These are phyloP conservation scores for Neodiprion virginianus DNA, from an alignment of 1,140 invertebrate species.

Conservation along the genomic window DNA sequence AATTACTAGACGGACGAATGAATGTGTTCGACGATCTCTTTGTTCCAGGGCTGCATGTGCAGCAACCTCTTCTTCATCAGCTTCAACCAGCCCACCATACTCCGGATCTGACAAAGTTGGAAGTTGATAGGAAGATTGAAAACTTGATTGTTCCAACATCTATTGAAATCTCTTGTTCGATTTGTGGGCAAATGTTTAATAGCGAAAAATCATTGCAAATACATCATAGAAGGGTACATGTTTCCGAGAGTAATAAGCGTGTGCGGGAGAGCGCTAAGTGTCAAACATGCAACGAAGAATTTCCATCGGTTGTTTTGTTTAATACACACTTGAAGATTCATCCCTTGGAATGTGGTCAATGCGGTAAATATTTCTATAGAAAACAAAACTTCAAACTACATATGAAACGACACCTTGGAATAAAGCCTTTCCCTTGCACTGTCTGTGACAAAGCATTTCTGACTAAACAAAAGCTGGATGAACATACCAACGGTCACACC, in stretches of 20 bases:
- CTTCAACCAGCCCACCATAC: conserved; percentile 50
- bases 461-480: conserved; percentile 77
- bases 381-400: conserved; percentile 77
- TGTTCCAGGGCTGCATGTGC: conserved; percentile 51
- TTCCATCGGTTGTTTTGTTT: conserved; percentile 67
- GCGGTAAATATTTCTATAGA: conserved; percentile 79
- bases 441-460: conserved; percentile 84
- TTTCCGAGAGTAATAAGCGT: conserved; percentile 46
- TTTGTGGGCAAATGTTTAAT: conserved; percentile 53
- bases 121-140: conserved; percentile 49
- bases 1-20: conserved; percentile 54
- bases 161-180: conserved; percentile 48
- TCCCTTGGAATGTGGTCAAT: conserved; percentile 79
- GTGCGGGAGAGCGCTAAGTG: conserved; percentile 61
- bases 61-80: conserved; percentile 54
- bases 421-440: conserved; percentile 78
- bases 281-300: conserved; percentile 68
- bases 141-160: conserved; percentile 38
- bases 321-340: conserved; percentile 78
- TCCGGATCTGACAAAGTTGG: conserved; percentile 40
- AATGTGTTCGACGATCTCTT: conserved; percentile 59
- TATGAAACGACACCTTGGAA: conserved; percentile 78
- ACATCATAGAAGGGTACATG: conserved; percentile 63
- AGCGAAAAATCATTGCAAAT: conserved; percentile 61
- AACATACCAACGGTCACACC: conserved; percentile 83